Evolutionary conservation across 2,797 vertebrate genomes (phyloP), one percentile per base, ranked within the genome.

Genomic region (Sitta carolinensis): DNA sequence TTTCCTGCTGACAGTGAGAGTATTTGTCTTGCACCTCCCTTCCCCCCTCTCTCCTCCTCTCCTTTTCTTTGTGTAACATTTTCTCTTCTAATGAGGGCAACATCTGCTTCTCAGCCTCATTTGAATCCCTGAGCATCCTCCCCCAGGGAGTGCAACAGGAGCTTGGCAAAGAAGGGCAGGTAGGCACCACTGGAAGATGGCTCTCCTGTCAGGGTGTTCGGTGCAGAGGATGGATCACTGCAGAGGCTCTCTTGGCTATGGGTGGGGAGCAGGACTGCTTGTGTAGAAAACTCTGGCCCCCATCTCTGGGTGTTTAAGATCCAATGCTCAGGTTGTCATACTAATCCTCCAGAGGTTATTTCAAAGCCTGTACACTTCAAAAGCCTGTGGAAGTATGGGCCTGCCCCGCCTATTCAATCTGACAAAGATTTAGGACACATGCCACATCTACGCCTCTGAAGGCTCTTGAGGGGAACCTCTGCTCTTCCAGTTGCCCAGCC

Each of bases 31-130:
- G 20, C 26, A 75, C 32, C 9, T 87, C 51, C 50, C 52, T 84
- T 78, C 42, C 50, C 26, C 42, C 36, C 15, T 73, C 40, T 59
- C 61, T 68, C 74, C 43, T 67, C 29, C 34, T 78, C 40, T 59
- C 18, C 36, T 73, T 36, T 64, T 32, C 34, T 29, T 1, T 36
- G 26, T 58, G n/a, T 50, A 77, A 78, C 19, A 42, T 93, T 94
- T 90, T 83, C 63, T 54, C 29, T 91, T 87, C 50, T 93, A 95
- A 95, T 73, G 90, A 96, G 89, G 85, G 67, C 87, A 95, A 87
- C 84, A 85, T 72, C 82, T 96, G 78, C 74, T 96, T 94, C 87
- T 80, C 85, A 70, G n/a, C 26, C 48, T 83, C 27, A 3, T 75
- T 75, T 59, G 52, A 89, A 91, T 63, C 69, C 52, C 63, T 69